Base-by-base conservation (phyloP, 1,140 invertebrate species). In the Globodera ellingtonae region DNA sequence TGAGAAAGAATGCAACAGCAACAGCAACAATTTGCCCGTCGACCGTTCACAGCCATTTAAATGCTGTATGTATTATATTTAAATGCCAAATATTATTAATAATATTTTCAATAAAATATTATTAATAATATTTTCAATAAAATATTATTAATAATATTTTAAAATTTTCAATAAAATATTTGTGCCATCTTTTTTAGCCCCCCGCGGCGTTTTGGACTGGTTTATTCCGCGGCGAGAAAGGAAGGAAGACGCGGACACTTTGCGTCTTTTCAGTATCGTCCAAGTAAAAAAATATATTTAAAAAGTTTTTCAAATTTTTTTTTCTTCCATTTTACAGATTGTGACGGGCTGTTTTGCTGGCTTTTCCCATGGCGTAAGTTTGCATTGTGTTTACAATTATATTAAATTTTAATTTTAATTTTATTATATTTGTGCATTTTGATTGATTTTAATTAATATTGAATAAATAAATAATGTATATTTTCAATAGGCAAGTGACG, bases 261-360 rank as follows among this genome's bases (percentile, higher is more conserved):
- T 82, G 18, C 46, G 73, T n/a, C 47, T 84, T n/a, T 84, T 84
- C 62, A 82, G 74, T 18, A 70, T 79, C 8, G 47, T 84, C 52
- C 83, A 84, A 75, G 69, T 84, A 66, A 74, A 5, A 15, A 74
- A 74, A 15, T 18, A 15, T 62, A 6, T 62, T 62, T 0, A 21
- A 62, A 18, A 15, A 18, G 56, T 21, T 52, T 74, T 48, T 56
- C 52, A 4, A n/a, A 62, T 59, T 75, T 59, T 44, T 1, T 24
- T 21, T 59, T 44, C 24, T 24, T 21, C 8, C 35, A 73, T 48
- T 21, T 35, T 73, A 13, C 21, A 75, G 73, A 18, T 75, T 9
- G 79, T 85, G 35, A 84, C 83, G 35, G 83, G 82, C 8, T 84
- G 83, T 80, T 84, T 84, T 72, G 83, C 83, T 59, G 83, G 83